Conservation (phyloP, 1,140 invertebrate genomes). For the Papilio dardanus region DNA sequence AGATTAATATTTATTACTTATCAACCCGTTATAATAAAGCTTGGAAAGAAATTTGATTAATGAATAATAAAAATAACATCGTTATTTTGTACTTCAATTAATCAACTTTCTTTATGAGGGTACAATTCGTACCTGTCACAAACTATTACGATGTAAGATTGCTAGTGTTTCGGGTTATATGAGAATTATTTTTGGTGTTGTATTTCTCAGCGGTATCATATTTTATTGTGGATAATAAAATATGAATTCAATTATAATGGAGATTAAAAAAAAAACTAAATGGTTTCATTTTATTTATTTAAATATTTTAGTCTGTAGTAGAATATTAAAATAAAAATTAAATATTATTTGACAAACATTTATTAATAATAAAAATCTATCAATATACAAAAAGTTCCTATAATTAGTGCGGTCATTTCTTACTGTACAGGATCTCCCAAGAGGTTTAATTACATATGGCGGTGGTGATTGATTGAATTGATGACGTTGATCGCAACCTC, state of each 20-base stretch:
- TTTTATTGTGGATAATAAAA: neutral
- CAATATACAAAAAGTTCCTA: no score
- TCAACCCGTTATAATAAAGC: neutral
- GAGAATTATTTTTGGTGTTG: neutral
- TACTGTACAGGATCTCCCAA: no score
- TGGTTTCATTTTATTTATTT: no score
- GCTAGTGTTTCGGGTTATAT: neutral
- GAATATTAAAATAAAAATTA: no score
- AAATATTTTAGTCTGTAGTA: no score
- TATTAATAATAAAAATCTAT: no score
- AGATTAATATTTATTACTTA: no score
- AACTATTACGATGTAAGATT: neutral
- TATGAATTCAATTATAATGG: neutral
- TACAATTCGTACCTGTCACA: neutral
- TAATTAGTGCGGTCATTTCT: no score
- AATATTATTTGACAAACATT: no score
- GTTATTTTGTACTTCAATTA: constrained; percentile 4
- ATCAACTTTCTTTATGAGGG: neutral
- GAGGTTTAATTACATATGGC: no score
- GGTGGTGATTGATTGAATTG: no score
- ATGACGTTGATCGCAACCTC: no score
- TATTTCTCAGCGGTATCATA: neutral
- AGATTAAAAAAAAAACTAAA: neutral
- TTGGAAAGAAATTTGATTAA: neutral
- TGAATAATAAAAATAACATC: neutral